These are phyloP conservation scores for Byasa hedistus DNA, from an alignment of 2,888 invertebrate genomes.

Conservation along the genomic window DNA sequence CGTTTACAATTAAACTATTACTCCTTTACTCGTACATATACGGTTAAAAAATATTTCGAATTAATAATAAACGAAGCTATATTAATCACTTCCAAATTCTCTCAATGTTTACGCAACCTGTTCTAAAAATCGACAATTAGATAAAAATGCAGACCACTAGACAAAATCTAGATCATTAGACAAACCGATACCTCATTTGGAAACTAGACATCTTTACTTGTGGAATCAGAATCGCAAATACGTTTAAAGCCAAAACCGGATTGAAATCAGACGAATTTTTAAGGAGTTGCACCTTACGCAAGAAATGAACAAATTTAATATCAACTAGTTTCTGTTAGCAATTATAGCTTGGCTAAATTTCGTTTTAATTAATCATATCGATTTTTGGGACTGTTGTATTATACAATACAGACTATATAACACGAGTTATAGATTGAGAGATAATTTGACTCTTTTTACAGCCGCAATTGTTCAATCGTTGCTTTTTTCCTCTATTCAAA, in stretches of 20 bases:
- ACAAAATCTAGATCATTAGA: background rate
- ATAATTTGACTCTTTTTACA: too few relatives aligned
- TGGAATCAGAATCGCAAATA: constrained; percentile 5
- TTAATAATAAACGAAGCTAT: background rate
- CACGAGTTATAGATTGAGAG: too few relatives aligned
- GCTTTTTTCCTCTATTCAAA: too few relatives aligned
- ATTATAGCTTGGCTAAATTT: background rate
- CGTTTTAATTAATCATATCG: background rate
- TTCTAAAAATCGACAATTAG: background rate
- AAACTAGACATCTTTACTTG: constrained; percentile 4
- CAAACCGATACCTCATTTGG: background rate
- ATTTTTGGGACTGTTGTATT: background rate
- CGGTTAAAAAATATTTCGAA: background rate
- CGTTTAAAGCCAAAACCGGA: constrained; percentile 10
- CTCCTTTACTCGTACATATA: background rate
- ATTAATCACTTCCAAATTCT: background rate
- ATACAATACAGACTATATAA: too few relatives aligned
- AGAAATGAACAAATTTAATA: background rate
- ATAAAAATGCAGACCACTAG: background rate
- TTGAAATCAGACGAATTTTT: constrained; percentile 8
- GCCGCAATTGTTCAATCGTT: too few relatives aligned
- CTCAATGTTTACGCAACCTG: constrained; percentile 1
- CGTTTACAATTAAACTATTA: background rate
- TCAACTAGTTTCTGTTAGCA: background rate
- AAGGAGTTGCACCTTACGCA: constrained; percentile 4